Percentiles rank a stretch among this genome's conserved stretches.
Conservation (phyloP, 2,797 vertebrate genomes). For the Allobates femoralis region DNA sequence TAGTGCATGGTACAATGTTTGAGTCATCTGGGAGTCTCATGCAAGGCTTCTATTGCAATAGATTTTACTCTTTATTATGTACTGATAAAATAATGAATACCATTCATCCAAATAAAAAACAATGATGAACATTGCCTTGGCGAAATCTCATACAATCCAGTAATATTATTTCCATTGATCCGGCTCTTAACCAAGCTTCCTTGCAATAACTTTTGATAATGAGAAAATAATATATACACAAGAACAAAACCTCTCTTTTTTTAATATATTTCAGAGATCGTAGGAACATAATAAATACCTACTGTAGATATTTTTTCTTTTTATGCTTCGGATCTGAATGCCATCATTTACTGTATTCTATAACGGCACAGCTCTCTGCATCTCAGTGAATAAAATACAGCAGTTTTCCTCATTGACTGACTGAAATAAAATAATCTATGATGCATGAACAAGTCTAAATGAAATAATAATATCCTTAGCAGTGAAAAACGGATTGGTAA, state of each 20-base stretch:
- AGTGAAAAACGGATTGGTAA: constrained; percentile 91
- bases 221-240: constrained; percentile 82
- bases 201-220: constrained; percentile 67
- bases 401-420: constrained; percentile 93
- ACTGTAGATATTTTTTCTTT: constrained; percentile 63
- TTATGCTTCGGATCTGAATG: constrained; percentile 67
- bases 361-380: constrained; percentile 76
- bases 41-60: not conserved
- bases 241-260: constrained; percentile 72
- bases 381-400: constrained; percentile 88
- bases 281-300: constrained; percentile 66
- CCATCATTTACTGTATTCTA: constrained; percentile 75
- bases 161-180: constrained; percentile 94
- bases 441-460: constrained; percentile 96
- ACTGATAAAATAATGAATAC: not conserved
- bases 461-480: constrained; percentile 99
- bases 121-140: constrained; percentile 44
- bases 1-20: not conserved
- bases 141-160: constrained; percentile 90
- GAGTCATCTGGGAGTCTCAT: not conserved
- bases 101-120: constrained; percentile 5
- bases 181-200: constrained; percentile 83
- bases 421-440: constrained; percentile 96
- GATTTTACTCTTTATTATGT: not conserved
- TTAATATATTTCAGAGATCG: constrained; percentile 64